A percentile compares a stretch with the other conserved stretches of the same genome.
Conservation (phyloP, 2,113 vertebrate species). For the Sturnus vulgaris region DNA sequence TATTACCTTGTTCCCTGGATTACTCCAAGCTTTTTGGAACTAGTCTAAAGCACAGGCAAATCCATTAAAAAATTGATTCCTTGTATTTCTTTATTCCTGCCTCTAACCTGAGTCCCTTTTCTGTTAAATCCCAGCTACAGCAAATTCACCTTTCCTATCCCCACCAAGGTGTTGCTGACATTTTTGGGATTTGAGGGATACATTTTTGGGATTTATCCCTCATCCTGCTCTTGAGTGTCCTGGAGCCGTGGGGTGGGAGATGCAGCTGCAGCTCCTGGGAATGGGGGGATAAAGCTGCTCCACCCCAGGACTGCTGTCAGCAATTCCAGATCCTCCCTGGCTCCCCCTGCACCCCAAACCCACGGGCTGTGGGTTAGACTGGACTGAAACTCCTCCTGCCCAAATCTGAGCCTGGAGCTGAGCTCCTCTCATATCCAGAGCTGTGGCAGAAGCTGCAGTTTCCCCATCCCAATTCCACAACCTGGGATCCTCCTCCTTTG, state of each 20-base stretch:
- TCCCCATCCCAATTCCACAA: neutral
- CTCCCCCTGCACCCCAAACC: neutral
- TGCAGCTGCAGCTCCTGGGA: neutral
- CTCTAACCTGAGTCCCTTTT: neutral
- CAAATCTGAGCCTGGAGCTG: neutral
- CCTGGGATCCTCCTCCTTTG: neutral
- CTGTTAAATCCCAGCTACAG: neutral
- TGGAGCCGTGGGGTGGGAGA: neutral
- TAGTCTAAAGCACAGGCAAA: neutral
- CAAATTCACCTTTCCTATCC: neutral
- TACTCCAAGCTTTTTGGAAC: neutral
- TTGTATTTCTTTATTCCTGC: neutral
- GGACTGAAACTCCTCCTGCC: neutral
- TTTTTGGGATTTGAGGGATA: neutral
- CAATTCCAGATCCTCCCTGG: neutral
- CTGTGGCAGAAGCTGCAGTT: neutral
- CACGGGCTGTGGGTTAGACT: rapidly evolving
- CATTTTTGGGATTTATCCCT: neutral
- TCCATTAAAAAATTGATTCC: neutral
- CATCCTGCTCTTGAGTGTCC: neutral
- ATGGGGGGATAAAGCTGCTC: neutral
- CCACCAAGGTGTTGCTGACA: neutral
- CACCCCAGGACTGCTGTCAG: neutral
- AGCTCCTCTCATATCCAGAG: neutral
- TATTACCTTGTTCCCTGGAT: neutral